Evolutionary conservation across 2,113 vertebrate genomes (phyloP).

Genomic region (Alouatta palliata): DNA sequence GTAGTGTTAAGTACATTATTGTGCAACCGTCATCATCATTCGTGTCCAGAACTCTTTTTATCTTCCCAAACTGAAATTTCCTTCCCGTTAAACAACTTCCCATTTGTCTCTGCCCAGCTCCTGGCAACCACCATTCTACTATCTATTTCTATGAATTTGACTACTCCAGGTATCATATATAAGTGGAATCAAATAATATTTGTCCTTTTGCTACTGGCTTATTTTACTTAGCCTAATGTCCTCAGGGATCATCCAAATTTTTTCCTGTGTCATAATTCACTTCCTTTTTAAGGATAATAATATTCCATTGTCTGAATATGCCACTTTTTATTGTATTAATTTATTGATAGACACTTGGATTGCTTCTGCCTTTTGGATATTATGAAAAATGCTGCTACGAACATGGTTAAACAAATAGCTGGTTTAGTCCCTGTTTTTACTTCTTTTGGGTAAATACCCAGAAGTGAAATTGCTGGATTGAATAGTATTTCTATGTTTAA

Average conservation of each 20-base stretch:
- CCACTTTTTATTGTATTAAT: neutral
- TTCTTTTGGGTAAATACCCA: neutral
- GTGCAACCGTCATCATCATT: neutral
- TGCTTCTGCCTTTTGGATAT: neutral
- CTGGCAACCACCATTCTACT: neutral
- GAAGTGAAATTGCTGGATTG: neutral
- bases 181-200: neutral
- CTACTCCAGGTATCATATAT: neutral
- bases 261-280: neutral
- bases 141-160: neutral
- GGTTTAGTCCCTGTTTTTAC: neutral
- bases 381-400: neutral
- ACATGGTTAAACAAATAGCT: neutral
- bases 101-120: neutral
- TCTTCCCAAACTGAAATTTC: conserved; percentile 2
- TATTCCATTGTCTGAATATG: neutral
- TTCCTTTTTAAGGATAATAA: neutral
- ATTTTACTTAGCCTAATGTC: neutral
- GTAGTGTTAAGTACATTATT: neutral
- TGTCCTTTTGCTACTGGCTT: neutral
- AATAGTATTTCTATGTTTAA: neutral
- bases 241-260: neutral
- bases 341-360: neutral
- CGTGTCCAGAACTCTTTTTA: neutral
- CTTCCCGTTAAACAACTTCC: neutral